Percentiles rank a stretch among this genome's conserved stretches.
Conservation (phyloP, 2,888 invertebrate genomes). For the Rapana venosa region DNA sequence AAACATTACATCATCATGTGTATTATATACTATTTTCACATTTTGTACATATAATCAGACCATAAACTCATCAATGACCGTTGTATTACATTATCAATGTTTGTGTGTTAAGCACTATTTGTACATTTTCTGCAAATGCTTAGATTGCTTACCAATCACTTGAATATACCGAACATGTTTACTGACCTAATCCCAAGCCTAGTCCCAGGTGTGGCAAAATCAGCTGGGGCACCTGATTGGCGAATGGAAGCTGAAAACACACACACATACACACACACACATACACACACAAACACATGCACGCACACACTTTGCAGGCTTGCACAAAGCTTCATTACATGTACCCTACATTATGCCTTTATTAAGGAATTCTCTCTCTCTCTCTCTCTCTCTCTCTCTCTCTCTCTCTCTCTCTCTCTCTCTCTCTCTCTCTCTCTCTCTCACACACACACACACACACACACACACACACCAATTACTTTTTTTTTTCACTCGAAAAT, state of each 20-base stretch:
- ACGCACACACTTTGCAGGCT: neutral
- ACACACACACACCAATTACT: neutral
- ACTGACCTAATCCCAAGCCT: constrained; percentile 87
- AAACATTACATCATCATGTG: no score
- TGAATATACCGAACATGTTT: neutral
- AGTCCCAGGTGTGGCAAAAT: constrained; percentile 88
- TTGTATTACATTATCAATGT: neutral
- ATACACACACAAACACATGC: constrained; percentile 19
- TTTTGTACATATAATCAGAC: neutral
- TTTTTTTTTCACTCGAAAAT: no score
- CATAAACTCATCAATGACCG: neutral
- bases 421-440: no score
- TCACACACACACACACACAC: neutral
- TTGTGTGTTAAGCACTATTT: neutral
- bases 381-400: no score
- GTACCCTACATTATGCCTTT: no score
- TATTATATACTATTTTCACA: neutral
- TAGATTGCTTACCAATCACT: neutral
- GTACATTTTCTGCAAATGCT: neutral
- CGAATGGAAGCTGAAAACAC: constrained; percentile 82
- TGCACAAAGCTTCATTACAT: neutral
- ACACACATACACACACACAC: constrained; percentile 31
- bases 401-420: no score
- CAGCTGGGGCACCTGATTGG: constrained; percentile 83
- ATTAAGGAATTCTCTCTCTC: no score